Percentiles rank a stretch among this genome's conserved stretches.
Evolutionary conservation across 1,140 invertebrate species (phyloP).

Genomic region (Ceratina japonica): DNA sequence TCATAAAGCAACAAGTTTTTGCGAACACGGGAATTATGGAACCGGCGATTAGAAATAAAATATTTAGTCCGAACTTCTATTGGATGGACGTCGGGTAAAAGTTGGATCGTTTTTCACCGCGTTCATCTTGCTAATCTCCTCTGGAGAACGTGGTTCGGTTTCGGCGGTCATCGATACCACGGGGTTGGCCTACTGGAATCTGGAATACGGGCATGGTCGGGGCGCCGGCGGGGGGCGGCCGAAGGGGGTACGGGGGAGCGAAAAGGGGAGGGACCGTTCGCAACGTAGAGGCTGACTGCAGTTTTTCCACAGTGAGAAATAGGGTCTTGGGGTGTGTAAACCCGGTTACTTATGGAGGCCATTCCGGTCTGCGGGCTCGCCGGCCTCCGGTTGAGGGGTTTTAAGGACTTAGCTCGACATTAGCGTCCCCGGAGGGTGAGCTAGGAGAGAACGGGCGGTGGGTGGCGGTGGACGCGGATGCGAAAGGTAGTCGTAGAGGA

Average conservation of each 20-base stretch:
- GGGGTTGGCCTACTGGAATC: slow-evolving; percentile 51
- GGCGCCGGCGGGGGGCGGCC: slow-evolving; percentile 15
- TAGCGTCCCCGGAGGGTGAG: slow-evolving; percentile 72
- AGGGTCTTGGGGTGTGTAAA: slow-evolving; percentile 77
- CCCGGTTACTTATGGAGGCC: slow-evolving; percentile 78
- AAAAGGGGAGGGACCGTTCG: slow-evolving; percentile 40
- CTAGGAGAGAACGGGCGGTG: slow-evolving; percentile 36
- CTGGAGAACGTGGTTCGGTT: slow-evolving; percentile 25
- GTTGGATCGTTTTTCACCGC: slow-evolving; percentile 57
- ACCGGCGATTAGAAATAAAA: too few relatives aligned
- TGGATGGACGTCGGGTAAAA: slow-evolving; percentile 23
- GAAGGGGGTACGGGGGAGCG: slow-evolving; percentile 13
- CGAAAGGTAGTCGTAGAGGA: slow-evolving; percentile 40
- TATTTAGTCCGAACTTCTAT: background rate
- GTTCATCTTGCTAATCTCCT: slow-evolving; percentile 66
- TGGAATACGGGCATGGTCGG: slow-evolving; percentile 54
- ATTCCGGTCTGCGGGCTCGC: slow-evolving; percentile 73
- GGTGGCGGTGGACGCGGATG: slow-evolving; percentile 54
- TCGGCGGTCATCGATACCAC: slow-evolving; percentile 54
- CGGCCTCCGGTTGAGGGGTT: slow-evolving; percentile 71
- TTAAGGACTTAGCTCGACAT: slow-evolving; percentile 78
- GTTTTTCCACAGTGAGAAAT: slow-evolving; percentile 76
- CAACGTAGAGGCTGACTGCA: slow-evolving; percentile 64
- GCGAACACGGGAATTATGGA: too few relatives aligned
- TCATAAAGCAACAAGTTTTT: too few relatives aligned